These are phyloP conservation scores for Saccostrea cuccullata DNA, from an alignment of 1,140 invertebrate genomes.

Conservation along the genomic window DNA sequence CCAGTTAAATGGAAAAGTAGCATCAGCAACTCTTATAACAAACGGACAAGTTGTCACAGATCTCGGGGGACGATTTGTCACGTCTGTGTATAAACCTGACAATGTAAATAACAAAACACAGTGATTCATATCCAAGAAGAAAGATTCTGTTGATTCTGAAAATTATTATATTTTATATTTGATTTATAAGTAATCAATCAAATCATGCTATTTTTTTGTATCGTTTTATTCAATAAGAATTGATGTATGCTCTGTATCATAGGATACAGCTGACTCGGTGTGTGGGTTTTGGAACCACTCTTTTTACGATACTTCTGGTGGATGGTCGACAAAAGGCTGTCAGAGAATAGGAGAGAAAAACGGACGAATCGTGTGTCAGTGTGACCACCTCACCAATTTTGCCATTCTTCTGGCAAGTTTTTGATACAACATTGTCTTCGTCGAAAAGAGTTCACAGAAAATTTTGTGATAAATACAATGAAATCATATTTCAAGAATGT, in stretches of 20 bases:
- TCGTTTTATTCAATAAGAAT: not conserved
- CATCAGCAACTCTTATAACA: constrained; percentile 60
- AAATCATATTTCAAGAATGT: too few relatives aligned
- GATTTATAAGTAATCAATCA: not conserved
- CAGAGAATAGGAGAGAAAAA: constrained; percentile 33
- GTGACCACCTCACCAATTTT: constrained; percentile 76
- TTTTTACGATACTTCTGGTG: constrained; percentile 59
- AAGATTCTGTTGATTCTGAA: not conserved
- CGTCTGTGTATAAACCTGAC: constrained; percentile 57
- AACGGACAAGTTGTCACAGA: constrained; percentile 46
- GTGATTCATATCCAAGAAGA: too few relatives aligned
- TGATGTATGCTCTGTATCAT: not conserved
- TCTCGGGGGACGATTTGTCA: constrained; percentile 55
- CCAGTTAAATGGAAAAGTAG: constrained; percentile 65
- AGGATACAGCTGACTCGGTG: constrained; percentile 30
- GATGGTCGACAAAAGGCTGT: constrained; percentile 71
- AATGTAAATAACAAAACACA: constrained; percentile 46
- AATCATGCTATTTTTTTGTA: not conserved
- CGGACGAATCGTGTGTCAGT: constrained; percentile 66
- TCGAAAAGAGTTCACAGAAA: too few relatives aligned
- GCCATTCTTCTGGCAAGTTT: constrained; percentile 70
- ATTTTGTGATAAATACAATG: too few relatives aligned
- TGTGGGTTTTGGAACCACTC: constrained; percentile 72
- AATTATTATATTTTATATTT: not conserved
- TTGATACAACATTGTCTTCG: not conserved